Evolutionary conservation across 1,140 invertebrate species (phyloP), one percentile per base, ranked within the genome.

Genomic region (Thaumatotibia leucotreta): DNA sequence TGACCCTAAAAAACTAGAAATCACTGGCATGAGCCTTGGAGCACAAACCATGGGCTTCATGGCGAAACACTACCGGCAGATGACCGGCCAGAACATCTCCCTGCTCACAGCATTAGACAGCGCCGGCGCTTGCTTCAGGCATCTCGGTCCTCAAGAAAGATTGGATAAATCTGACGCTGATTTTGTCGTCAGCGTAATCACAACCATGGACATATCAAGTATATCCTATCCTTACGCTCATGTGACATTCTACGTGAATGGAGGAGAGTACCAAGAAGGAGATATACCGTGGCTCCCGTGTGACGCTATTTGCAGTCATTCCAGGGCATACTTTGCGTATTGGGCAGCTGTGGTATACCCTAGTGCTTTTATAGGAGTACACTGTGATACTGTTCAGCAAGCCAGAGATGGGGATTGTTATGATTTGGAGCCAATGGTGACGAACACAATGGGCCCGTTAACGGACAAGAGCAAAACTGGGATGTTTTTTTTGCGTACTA

Each of bases 191-290:
- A 70, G 63, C 10, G 91, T 96, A 66, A 92, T 93, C 67, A 95
- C 94, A 0, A 96, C 95, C 75, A 94, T 94, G 2, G 93, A 93
- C 4, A 93, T 92, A 9, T 94, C 93, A 69, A 95, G 95, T 0
- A 95, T 95, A 75, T 84, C 93, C 1, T 92, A 92, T 49, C 92
- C 92, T 0, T 83, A 93, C 1, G 95, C 95, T 0, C 93, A 95
- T 79, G 93, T 93, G 17, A 14, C 35, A 1, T 39, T 95, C 77
- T 96, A 95, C 72, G 92, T 95, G 0, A 96, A 96, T 71, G 95
- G 95, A 0, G 95, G 95, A 0, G 91, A 92, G 63, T 75, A 91
- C 9, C 95, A 96, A 73, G 94, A 95, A 0, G 94, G 93, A 0
- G 76, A 82, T 14, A 2, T 87, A 0, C 29, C 77, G 6, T 84